Evolutionary conservation across 2,113 vertebrate genomes (phyloP).

Genomic region (Gambusia holbrooki): DNA sequence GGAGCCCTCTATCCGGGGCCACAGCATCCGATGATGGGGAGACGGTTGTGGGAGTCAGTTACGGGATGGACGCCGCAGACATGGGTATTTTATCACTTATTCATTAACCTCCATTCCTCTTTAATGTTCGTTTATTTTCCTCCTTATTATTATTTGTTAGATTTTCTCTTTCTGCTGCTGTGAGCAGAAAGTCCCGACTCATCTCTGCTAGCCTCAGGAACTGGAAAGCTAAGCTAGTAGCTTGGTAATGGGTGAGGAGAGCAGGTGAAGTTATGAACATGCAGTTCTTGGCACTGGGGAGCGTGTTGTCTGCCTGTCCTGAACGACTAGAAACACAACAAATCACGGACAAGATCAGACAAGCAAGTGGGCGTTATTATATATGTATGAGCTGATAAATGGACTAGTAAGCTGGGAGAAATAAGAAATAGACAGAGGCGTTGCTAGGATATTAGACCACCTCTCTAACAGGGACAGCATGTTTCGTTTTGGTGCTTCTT

Average conservation of each 20-base stretch:
- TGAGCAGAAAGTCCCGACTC: constrained; percentile 70
- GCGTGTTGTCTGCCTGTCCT: background rate
- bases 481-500: background rate
- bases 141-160: background rate
- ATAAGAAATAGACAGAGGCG: background rate
- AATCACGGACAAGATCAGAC: background rate
- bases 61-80: constrained; percentile 75
- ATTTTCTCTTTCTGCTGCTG: constrained; percentile 2
- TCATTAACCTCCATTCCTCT: accelerated
- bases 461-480: background rate
- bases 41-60: constrained; percentile 76
- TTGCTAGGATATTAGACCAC: background rate
- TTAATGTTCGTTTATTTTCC: background rate
- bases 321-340: background rate
- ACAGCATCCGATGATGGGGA: constrained; percentile 81
- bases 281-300: background rate
- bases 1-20: constrained; percentile 75
- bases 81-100: constrained; percentile 66
- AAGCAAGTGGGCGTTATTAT: background rate
- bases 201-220: constrained; percentile 58
- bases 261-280: constrained; percentile 43
- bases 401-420: too few species aligned
- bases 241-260: constrained; percentile 36
- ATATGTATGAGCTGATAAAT: background rate
- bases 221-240: constrained; percentile 62